Evolutionary conservation across 2,797 vertebrate species (phyloP).

Genomic region (Macrochelys suwanniensis): DNA sequence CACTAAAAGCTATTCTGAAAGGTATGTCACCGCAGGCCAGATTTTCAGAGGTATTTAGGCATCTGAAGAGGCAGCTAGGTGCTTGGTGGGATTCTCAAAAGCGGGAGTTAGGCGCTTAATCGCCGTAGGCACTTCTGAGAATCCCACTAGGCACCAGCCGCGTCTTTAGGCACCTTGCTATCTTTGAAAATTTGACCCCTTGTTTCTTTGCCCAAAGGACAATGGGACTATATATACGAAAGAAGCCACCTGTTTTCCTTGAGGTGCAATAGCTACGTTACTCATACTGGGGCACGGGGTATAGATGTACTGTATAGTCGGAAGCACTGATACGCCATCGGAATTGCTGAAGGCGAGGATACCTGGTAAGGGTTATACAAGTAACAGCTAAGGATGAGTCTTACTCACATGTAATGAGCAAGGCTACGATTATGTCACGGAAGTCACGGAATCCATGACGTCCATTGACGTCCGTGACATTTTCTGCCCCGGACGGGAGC

Average conservation of each 20-base stretch:
- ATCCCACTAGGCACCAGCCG: not conserved
- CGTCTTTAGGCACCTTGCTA: not conserved
- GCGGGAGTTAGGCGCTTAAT: not conserved
- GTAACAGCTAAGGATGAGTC: not conserved
- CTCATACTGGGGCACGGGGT: not conserved
- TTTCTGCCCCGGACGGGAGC: too few relatives aligned
- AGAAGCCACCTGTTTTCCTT: not conserved
- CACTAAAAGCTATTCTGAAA: not conserved
- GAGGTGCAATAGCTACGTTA: not conserved
- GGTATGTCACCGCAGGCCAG: not conserved
- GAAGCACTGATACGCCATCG: not conserved
- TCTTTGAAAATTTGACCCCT: not conserved
- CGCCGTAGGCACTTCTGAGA: not conserved
- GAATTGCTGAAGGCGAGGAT: not conserved
- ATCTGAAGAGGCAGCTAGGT: not conserved
- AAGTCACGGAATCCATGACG: too few relatives aligned
- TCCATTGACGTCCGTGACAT: too few relatives aligned
- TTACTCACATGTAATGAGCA: not conserved
- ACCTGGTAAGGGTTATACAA: not conserved
- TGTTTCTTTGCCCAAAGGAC: not conserved
- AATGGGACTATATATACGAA: not conserved
- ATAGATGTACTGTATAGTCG: not conserved
- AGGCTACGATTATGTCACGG: too few relatives aligned
- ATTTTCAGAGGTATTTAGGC: constrained; percentile 25
- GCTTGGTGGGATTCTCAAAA: constrained; percentile 16